Evolutionary conservation across 1,140 invertebrate genomes (phyloP), one percentile per base, ranked within the genome.

Genomic region (Penaeus indicus): DNA sequence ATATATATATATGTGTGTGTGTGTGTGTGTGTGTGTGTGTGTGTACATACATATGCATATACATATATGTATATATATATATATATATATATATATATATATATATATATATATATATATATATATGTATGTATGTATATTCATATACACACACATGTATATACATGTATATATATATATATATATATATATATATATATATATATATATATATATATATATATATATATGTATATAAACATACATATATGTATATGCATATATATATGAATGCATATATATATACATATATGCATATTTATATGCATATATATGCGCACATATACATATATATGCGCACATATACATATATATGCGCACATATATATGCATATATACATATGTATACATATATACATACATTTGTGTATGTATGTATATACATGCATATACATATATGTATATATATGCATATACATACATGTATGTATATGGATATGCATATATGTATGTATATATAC

Each of bases 231-330:
- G 25, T 72, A 72, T 72, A 72, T 72, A 72, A 7, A 72, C 25
- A 72, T 72, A 25, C 25, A 72, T 72, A 72, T 72, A 13, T 72
- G 25, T 72, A 25, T 72, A 72, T 1, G 25, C 25, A 72, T 72
- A 72, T 72, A 25, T 72, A 72, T 72, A n/a, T 69, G 2, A 25
- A 69, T 69, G 27, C 13, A n/a, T 72, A 72, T 72, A 72, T 72
- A 72, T 72, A 72, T 3, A 72, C 3, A 72, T 72, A 25, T 21
- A 22, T 69, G 11, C 22, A 22, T 69, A 69, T 69, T 16, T 69
- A 69, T 69, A 69, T 69, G 19, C 22, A 69, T 69, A 69, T 69
- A 22, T 69, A 69, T 69, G 22, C 22, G 22, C 22, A 69, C 22
- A 69, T 8, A 69, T 69, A 69, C 1, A 69, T 69, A 69, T 1